These are phyloP conservation scores for Hypocryptadius cinnamomeus DNA, from an alignment of 2,113 vertebrate species.

Conservation along the genomic window DNA sequence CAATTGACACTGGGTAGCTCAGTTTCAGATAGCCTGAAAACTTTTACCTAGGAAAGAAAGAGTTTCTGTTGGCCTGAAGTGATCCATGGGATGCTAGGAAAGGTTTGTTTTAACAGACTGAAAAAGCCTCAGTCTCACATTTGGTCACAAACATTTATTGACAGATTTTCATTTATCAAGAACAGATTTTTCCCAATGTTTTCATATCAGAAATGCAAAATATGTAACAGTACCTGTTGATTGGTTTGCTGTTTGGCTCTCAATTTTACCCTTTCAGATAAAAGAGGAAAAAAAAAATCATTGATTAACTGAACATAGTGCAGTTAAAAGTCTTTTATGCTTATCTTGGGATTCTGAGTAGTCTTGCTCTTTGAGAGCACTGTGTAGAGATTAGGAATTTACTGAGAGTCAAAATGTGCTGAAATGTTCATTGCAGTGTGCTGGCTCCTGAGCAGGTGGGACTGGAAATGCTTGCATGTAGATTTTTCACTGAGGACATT, in stretches of 20 bases:
- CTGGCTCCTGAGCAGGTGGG: not conserved
- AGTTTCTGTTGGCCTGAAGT: not conserved
- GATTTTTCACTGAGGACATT: constrained; percentile 6
- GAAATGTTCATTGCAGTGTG: not conserved
- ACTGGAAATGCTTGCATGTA: not conserved
- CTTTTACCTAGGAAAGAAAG: not conserved
- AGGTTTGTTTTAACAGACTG: not conserved
- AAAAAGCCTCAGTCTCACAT: not conserved
- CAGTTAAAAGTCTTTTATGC: not conserved
- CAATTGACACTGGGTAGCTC: not conserved
- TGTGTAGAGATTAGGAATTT: not conserved
- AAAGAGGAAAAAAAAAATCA: not conserved
- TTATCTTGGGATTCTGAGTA: not conserved
- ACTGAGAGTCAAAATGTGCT: not conserved
- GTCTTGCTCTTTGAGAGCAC: not conserved
- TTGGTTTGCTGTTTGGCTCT: not conserved
- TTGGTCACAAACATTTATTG: not conserved
- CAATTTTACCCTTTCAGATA: not conserved
- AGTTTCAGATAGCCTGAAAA: not conserved
- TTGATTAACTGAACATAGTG: not conserved
- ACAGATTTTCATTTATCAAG: not conserved
- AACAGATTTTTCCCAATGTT: not conserved
- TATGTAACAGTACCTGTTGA: not conserved
- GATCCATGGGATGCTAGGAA: not conserved
- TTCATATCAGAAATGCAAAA: not conserved